Base-by-base conservation (phyloP, 2,797 vertebrate species). In the Sebastiscus tertius region DNA sequence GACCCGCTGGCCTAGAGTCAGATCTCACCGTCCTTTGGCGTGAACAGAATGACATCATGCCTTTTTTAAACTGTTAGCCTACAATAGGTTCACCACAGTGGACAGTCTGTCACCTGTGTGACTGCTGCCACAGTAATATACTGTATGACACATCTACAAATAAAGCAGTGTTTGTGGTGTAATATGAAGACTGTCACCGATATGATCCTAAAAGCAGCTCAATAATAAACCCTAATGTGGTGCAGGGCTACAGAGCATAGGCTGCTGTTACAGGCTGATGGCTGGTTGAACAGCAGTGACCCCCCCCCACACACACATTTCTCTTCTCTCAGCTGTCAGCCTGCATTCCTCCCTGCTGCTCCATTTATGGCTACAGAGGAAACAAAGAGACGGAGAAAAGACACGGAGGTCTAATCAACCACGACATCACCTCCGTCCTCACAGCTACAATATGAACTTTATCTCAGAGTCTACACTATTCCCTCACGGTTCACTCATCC, bases 271-370 rank as follows among this genome's bases (percentile, higher is more conserved):
- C 54, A 86, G 80, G 75, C 60, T 81, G 87, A 86, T 61, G 72
- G 60, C 69, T 85, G 68, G 73, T 75, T 82, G 62, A 93, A 92
- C 82, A 91, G 89, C 88, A 88, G 75, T 75, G 72, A 3, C 8
- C 3, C 3, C 29, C 29, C 2, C 31, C 1, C 31, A 13, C 36
- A 76, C 80, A 80, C 64, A 85, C 75, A 77, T 39, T 39, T 39
- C 67, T 66, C 72, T 65, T 72, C 87, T 75, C 75, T 89, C 95
- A 95, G 94, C 93, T 95, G 95, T 95, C 91, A 80, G 87, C 90
- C 86, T 79, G 86, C 92, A 93, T 96, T 95, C 94, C 94, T 92
- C 61, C 63, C 68, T 84, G 59, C 84, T 77, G 92, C 84, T 88
- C 93, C 94, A 93, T 95, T 82, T 95, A 92, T 91, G 93, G 92